Conservation (phyloP, 2,888 invertebrate genomes). For the Melitaea athalia region DNA sequence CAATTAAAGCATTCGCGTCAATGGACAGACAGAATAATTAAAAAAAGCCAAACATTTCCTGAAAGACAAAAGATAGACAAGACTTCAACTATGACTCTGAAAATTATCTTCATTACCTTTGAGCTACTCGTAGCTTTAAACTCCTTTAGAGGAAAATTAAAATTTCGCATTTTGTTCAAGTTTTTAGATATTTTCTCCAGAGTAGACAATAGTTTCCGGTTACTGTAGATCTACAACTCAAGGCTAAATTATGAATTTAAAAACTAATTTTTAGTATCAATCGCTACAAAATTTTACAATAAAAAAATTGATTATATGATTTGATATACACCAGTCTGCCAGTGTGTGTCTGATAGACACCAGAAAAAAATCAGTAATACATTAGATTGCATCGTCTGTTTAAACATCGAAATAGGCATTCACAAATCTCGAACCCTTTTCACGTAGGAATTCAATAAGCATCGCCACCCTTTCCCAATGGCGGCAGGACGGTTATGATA, state of each 20-base stretch:
- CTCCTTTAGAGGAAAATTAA: constrained; percentile 6
- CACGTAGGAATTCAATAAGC: constrained; percentile 33
- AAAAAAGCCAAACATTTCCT: constrained; percentile 4
- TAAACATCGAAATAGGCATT: constrained; percentile 11
- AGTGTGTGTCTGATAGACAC: too few species aligned
- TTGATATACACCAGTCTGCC: too few species aligned
- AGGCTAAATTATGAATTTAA: neutral
- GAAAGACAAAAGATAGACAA: constrained; percentile 6
- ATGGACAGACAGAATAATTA: constrained; percentile 6
- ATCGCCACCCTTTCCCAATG: constrained; percentile 28
- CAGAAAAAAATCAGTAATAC: neutral
- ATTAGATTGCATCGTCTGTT: constrained; percentile 5
- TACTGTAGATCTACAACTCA: neutral
- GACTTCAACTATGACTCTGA: constrained; percentile 6
- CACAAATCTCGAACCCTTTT: constrained; percentile 17
- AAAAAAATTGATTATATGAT: too few species aligned
- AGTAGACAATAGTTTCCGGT: neutral
- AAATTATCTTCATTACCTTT: constrained; percentile 11
- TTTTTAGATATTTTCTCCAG: neutral
- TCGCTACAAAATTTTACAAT: too few species aligned
- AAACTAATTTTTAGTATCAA: too few species aligned
- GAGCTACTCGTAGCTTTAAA: constrained; percentile 4
- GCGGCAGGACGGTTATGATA: constrained; percentile 34
- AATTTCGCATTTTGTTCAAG: constrained; percentile 9
- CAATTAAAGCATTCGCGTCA: neutral